These are phyloP conservation scores for Latrodectus geometricus DNA, from an alignment of 1,140 invertebrate genomes.

Conservation along the genomic window DNA sequence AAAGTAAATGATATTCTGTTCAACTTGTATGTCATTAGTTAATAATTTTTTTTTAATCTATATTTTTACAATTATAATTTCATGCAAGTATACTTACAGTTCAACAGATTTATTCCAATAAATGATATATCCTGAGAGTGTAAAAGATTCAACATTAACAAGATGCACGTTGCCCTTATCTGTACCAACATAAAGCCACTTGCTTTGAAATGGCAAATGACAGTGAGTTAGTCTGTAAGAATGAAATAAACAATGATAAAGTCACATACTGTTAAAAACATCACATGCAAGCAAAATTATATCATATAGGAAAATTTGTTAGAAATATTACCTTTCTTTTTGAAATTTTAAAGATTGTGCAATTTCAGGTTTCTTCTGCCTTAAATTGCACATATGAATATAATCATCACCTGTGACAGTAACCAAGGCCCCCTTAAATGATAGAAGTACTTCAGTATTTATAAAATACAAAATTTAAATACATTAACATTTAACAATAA, in stretches of 20 bases:
- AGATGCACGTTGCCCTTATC: slow-evolving; percentile 98
- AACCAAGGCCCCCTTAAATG: slow-evolving; percentile 83
- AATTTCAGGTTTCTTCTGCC: slow-evolving; percentile 81
- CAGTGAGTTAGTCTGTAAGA: slow-evolving; percentile 51
- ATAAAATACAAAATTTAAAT: slow-evolving; percentile 40
- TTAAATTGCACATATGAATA: slow-evolving; percentile 96
- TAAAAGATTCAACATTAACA: slow-evolving; percentile 95
- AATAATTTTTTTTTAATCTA: too few species aligned
- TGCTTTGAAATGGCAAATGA: slow-evolving; percentile 83
- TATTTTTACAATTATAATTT: too few species aligned
- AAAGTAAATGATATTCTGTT: too few species aligned
- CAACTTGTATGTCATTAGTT: too few species aligned
- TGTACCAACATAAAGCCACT: slow-evolving; percentile 98
- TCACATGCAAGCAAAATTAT: too few species aligned
- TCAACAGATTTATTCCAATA: slow-evolving; percentile 99
- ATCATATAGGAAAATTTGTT: neutral
- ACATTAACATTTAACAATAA: neutral
- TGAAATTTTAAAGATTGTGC: slow-evolving; percentile 97
- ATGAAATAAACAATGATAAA: too few species aligned
- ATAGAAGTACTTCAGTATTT: slow-evolving; percentile 22
- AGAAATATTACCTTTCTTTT: slow-evolving; percentile 83
- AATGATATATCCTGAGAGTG: slow-evolving; percentile 97
- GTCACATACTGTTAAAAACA: too few species aligned
- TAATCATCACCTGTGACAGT: slow-evolving; percentile 94
- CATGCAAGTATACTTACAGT: slow-evolving; percentile 82